These are phyloP conservation scores for Eutolmus rufibarbis DNA, from an alignment of 2,888 invertebrate species.

Conservation along the genomic window DNA sequence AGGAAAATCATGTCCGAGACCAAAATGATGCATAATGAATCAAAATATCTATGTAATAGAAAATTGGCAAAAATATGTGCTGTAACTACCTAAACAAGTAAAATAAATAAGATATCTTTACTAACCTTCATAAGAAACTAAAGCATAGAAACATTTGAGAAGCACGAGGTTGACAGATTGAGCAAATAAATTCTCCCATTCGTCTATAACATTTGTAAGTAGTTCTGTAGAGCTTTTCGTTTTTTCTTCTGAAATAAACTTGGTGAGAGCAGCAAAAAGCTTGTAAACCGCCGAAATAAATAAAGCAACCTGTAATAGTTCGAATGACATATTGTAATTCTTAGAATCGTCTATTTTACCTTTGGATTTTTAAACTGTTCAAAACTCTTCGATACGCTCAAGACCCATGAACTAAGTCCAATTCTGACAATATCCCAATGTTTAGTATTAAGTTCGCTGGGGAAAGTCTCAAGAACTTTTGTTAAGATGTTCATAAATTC, in stretches of 20 bases:
- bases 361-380: slow-evolving; percentile 64
- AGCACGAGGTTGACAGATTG: slow-evolving; percentile 66
- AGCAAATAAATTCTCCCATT: slow-evolving; percentile 82
- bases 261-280: slow-evolving; percentile 64
- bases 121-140: slow-evolving; percentile 51
- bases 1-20: neutral
- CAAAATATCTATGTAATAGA: neutral
- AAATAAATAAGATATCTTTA: neutral
- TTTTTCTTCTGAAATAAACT: slow-evolving; percentile 61
- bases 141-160: slow-evolving; percentile 56
- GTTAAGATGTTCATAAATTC: slow-evolving; percentile 59
- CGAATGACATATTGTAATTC: neutral
- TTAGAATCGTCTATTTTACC: slow-evolving; percentile 58
- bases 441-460: slow-evolving; percentile 56
- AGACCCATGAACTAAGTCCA: slow-evolving; percentile 73
- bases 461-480: slow-evolving; percentile 55
- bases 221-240: slow-evolving; percentile 58
- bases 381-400: slow-evolving; percentile 64
- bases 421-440: slow-evolving; percentile 81
- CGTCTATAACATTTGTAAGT: slow-evolving; percentile 62
- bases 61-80: neutral
- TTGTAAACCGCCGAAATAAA: slow-evolving; percentile 66
- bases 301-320: slow-evolving; percentile 61
- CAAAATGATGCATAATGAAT: neutral
- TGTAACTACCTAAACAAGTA: neutral